Evolutionary conservation across 2,797 vertebrate species (phyloP).

Genomic region (Botia kubotai): DNA sequence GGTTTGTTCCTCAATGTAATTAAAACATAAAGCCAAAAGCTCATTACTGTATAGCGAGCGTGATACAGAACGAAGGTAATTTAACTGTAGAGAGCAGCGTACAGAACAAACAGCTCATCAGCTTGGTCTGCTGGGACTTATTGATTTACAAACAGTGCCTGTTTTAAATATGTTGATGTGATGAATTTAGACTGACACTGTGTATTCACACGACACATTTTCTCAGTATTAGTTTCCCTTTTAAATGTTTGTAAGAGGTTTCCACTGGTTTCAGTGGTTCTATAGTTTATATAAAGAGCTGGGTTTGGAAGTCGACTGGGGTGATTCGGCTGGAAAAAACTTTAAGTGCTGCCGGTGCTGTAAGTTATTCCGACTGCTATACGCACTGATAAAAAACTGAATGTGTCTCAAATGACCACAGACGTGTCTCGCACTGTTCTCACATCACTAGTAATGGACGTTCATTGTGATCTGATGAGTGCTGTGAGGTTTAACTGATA

Average conservation of each 20-base stretch:
- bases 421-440: background rate
- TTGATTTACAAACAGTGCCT: constrained; percentile 25
- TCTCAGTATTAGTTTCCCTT: constrained; percentile 8
- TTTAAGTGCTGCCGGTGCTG: constrained; percentile 38
- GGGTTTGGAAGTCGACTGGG: constrained; percentile 33
- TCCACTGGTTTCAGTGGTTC: constrained; percentile 10
- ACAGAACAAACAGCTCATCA: constrained; percentile 32
- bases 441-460: background rate
- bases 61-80: constrained; percentile 18
- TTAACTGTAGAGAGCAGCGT: constrained; percentile 18
- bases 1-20: constrained; percentile 54
- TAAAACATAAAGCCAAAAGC: constrained; percentile 51
- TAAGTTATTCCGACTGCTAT: constrained; percentile 22
- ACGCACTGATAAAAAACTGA: constrained; percentile 24
- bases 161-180: constrained; percentile 27
- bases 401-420: background rate
- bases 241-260: constrained; percentile 1
- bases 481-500: constrained; percentile 11
- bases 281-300: constrained; percentile 1
- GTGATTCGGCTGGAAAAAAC: constrained; percentile 17
- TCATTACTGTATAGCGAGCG: constrained; percentile 37
- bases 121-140: constrained; percentile 43
- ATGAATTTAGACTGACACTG: constrained; percentile 7
- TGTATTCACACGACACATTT: constrained; percentile 10
- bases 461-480: constrained; percentile 4